Evolutionary conservation across 2,888 invertebrate species (phyloP).

Genomic region (Branchipolynoe longqiensis): DNA sequence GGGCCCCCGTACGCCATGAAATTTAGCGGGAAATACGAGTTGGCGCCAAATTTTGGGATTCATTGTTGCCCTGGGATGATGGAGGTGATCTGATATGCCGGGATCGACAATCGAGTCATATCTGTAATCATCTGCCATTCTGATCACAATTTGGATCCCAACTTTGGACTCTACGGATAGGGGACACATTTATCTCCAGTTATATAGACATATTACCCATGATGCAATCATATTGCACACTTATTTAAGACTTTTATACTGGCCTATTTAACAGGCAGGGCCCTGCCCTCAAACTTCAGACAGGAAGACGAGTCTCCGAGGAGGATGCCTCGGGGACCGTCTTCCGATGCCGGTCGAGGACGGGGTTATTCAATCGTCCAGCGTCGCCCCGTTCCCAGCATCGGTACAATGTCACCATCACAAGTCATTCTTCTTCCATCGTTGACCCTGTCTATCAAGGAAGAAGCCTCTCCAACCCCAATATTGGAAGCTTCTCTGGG

Average conservation of each 20-base stretch:
- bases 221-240: conserved; percentile 8
- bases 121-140: conserved; percentile 22
- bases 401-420: conserved; percentile 6
- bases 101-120: not conserved
- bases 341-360: conserved; percentile 26
- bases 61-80: conserved; percentile 43
- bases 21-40: conserved; percentile 80
- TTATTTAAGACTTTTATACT: not conserved
- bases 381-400: not conserved
- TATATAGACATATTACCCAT: not conserved
- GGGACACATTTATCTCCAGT: not conserved
- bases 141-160: not conserved
- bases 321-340: conserved; percentile 50
- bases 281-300: conserved; percentile 18
- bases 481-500: not conserved
- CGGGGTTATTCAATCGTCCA: conserved; percentile 18
- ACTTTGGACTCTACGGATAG: not conserved
- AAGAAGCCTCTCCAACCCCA: conserved; percentile 3
- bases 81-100: not conserved
- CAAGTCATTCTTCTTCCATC: conserved; percentile 23
- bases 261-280: conserved; percentile 13
- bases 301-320: not conserved
- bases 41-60: conserved; percentile 74
- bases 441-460: not conserved
- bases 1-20: conserved; percentile 71